Base-by-base conservation (phyloP, 2,888 invertebrate species). In the Lymantria dispar region DNA sequence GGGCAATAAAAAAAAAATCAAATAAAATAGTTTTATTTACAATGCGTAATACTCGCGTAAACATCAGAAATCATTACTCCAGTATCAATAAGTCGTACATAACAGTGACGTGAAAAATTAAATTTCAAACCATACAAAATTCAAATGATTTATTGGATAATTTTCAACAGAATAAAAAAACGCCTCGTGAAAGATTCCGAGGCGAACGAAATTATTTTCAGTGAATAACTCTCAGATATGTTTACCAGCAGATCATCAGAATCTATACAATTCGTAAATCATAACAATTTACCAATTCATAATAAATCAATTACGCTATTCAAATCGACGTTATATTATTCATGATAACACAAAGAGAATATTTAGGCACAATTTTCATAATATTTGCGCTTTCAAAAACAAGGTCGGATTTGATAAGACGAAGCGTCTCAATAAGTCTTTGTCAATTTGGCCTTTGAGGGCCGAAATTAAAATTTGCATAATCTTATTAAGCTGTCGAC, bases 381-480 rank as follows among this genome's bases (percentile, higher is more conserved):
- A 53, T 55, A 48, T 38, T 48, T 39, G 45, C 31, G 38, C 45
- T 39, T 40, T 30, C 39, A 33, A 54, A 37, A 52, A 43, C 29
- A 43, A 38, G 44, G 36, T n/a, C 22, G 36, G 48, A 56, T 64
- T n/a, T 61, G 64, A 56, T 56, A 53, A 48, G 29, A 42, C 41
- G 52, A 48, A 60, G 44, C 59, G 44, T 39, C 40, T 57, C 59
- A 54, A 58, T 66, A 60, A 58, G 49, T 57, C 59, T 55, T 64
- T 56, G 54, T 50, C 60, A 58, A 66, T 70, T 64, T 61, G 54
- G 57, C 53, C 50, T 59, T 55, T 46, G 55, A 49, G 56, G 70
- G 60, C 69, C 62, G 68, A 65, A 70, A 38, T 74, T 71, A 64
- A 66, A 71, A 77, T 77, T 70, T 71, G 60, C 74, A 77, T 80